phyloP scores from a whole-genome alignment of 2,888 invertebrate genomes.

The Acholoe squamosa region DNA sequence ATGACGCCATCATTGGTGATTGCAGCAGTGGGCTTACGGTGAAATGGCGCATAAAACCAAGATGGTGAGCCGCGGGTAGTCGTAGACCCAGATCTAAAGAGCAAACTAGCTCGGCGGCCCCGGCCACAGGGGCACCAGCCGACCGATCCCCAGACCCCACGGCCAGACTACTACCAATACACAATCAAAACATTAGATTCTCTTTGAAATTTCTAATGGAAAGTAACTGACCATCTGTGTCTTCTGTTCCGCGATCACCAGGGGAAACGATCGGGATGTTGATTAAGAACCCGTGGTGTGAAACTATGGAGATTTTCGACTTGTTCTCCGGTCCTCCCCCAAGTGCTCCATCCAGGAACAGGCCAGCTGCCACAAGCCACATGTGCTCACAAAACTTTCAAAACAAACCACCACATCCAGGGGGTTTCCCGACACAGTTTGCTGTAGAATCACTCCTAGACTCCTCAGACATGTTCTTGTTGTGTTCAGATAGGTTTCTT shows the following conservation, averaged over 20 bases:
- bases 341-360: slow-evolving; percentile 57
- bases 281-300: slow-evolving; percentile 51
- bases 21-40: slow-evolving; percentile 60
- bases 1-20: slow-evolving; percentile 54
- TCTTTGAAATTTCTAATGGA: not conserved
- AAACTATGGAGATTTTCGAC: slow-evolving; percentile 61
- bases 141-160: not conserved
- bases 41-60: slow-evolving; percentile 62
- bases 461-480: not conserved
- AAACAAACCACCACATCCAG: slow-evolving; percentile 56
- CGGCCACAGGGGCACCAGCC: not conserved
- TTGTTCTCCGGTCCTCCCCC: slow-evolving; percentile 49
- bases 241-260: not conserved
- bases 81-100: slow-evolving; percentile 54
- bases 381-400: slow-evolving; percentile 59
- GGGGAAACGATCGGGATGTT: slow-evolving; percentile 22
- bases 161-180: not conserved
- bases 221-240: not conserved
- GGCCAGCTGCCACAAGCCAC: slow-evolving; percentile 54
- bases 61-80: slow-evolving; percentile 54
- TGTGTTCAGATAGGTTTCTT: not conserved
- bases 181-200: slow-evolving; percentile 26
- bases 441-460: not conserved
- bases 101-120: slow-evolving; percentile 34
- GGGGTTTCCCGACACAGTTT: slow-evolving; percentile 59